Percentiles rank a stretch among this genome's conserved stretches.
Conservation (phyloP, 2,797 vertebrate genomes). For the Tympanoctomys barrerae region DNA sequence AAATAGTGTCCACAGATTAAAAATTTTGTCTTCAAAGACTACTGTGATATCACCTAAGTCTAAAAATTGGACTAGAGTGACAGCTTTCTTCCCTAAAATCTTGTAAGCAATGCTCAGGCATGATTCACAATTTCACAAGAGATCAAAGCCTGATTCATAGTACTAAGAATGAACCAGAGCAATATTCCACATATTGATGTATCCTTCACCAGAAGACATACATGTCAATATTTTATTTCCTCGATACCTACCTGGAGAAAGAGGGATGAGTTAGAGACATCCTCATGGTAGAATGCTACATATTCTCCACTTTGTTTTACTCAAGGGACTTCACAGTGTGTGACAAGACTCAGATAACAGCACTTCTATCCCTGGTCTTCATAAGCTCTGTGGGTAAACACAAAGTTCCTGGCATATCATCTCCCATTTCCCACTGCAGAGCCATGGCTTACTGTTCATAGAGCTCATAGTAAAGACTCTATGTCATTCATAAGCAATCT, state of each 20-base stretch:
- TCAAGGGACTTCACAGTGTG: neutral
- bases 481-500: neutral
- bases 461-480: neutral
- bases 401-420: neutral
- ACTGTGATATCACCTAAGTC: neutral
- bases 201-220: neutral
- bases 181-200: no score
- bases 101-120: neutral
- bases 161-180: fast-evolving
- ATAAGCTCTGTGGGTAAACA: no score
- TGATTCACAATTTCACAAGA: neutral
- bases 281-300: neutral
- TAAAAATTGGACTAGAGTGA: neutral
- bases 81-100: neutral
- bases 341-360: neutral
- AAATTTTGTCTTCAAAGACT: neutral
- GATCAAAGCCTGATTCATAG: no score
- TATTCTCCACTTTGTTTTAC: fast-evolving
- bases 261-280: neutral
- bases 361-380: neutral
- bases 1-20: neutral
- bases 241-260: neutral
- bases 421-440: neutral
- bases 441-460: neutral
- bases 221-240: neutral